A percentile compares a stretch with the other conserved stretches of the same genome.
phyloP scores from a whole-genome alignment of 1,140 invertebrate genomes.

The Periplaneta americana region DNA sequence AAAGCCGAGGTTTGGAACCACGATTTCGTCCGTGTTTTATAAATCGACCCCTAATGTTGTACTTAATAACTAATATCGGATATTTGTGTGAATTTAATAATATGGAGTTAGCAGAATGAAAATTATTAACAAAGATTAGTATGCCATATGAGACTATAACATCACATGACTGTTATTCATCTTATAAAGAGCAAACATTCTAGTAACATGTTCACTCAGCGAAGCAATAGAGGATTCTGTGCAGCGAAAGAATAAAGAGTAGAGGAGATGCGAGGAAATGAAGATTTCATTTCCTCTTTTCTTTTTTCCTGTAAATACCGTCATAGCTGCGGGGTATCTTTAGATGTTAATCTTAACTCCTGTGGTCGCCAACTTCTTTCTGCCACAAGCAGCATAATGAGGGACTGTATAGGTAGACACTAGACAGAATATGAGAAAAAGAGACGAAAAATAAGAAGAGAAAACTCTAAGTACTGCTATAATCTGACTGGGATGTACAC shows the following conservation, averaged over 20 bases:
- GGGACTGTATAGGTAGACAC: background rate
- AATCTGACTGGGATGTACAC: background rate
- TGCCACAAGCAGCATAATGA: background rate
- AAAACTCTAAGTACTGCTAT: background rate
- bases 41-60: no score
- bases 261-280: background rate
- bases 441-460: background rate
- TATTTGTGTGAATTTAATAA: background rate
- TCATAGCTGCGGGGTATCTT: background rate
- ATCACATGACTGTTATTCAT: background rate
- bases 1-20: no score
- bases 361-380: background rate
- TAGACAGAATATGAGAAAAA: background rate
- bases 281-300: background rate
- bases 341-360: background rate
- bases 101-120: background rate
- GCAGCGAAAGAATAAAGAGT: background rate
- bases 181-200: background rate
- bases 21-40: no score
- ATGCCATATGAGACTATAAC: background rate
- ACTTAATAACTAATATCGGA: no score
- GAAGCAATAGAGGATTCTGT: background rate
- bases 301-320: background rate
- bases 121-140: no score
- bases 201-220: background rate